Evolutionary conservation across 2,797 vertebrate genomes (phyloP).

Genomic region (Chlorospingus flavigularis): DNA sequence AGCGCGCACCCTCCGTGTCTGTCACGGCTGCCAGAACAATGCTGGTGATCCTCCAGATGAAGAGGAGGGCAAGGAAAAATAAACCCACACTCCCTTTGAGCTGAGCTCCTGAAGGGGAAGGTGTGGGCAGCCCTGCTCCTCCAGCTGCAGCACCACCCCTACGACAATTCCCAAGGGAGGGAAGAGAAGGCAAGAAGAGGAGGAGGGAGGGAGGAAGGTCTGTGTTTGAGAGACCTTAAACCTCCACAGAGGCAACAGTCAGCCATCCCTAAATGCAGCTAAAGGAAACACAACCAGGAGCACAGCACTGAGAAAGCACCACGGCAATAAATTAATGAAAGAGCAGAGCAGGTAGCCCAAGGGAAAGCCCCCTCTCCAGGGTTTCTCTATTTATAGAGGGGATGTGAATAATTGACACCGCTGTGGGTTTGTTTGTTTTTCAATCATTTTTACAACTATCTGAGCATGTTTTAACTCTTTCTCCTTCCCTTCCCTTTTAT

Average conservation of each 20-base stretch:
- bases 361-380: neutral
- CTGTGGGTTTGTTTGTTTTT: conserved; percentile 5
- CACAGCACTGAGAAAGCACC: neutral
- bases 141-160: conserved; percentile 33
- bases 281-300: neutral
- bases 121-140: conserved; percentile 37
- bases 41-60: conserved; percentile 15
- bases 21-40: neutral
- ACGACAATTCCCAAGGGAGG: neutral
- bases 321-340: neutral
- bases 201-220: neutral
- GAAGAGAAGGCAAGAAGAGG: neutral
- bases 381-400: conserved; percentile 17
- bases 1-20: neutral
- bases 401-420: neutral
- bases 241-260: neutral
- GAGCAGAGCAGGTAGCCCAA: neutral
- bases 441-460: neutral
- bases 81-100: neutral
- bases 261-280: neutral
- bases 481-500: conserved; percentile 1
- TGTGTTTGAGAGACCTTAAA: neutral
- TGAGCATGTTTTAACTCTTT: conserved; percentile 1
- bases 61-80: conserved; percentile 29
- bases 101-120: conserved; percentile 24